phyloP scores from a whole-genome alignment of 2,888 invertebrate genomes.

The Luffia ferchaultella region DNA sequence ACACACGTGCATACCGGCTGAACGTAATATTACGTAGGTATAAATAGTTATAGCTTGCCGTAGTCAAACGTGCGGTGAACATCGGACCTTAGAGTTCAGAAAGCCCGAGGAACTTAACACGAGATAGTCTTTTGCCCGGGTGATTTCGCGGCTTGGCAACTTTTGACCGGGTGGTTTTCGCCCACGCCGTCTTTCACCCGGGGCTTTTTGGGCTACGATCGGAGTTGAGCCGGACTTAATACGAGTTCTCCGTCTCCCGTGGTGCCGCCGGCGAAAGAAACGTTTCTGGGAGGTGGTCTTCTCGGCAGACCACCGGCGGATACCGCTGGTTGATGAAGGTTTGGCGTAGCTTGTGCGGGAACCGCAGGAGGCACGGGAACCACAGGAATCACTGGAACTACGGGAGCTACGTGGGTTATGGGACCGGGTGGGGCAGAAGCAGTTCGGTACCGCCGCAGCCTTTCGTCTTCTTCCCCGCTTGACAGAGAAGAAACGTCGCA shows the following conservation, averaged over 20 bases:
- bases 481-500: conserved; percentile 59
- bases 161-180: conserved; percentile 24
- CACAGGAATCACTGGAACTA: background rate
- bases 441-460: conserved; percentile 53
- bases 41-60: conserved; percentile 20
- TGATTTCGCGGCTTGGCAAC: conserved; percentile 5
- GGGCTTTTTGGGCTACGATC: conserved; percentile 2
- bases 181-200: background rate
- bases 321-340: conserved; percentile 12
- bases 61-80: conserved; percentile 15
- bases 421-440: conserved; percentile 18
- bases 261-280: conserved; percentile 58
- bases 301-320: conserved; percentile 22
- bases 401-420: background rate
- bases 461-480: conserved; percentile 61
- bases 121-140: conserved; percentile 32
- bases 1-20: background rate
- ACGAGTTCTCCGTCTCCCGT: conserved; percentile 64
- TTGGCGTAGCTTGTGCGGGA: conserved; percentile 10
- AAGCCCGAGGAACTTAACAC: conserved; percentile 20
- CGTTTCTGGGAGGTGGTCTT: conserved; percentile 38
- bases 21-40: background rate
- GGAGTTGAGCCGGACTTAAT: conserved; percentile 70
- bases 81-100: conserved; percentile 1
- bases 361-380: conserved; percentile 13